These are phyloP conservation scores for Acromyrmex heyeri DNA, from an alignment of 1,140 invertebrate species.

Conservation along the genomic window DNA sequence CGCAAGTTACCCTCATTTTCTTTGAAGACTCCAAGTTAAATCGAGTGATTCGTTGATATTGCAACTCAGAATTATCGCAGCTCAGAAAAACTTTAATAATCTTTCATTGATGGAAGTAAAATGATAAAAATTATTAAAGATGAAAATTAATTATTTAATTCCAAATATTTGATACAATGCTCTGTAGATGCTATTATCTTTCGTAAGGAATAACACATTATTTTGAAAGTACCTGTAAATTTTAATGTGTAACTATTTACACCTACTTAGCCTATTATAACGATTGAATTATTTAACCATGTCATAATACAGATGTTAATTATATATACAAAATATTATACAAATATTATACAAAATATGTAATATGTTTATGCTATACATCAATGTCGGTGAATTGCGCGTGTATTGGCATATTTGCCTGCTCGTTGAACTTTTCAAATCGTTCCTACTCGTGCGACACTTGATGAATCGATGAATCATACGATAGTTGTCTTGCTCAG, in stretches of 20 bases:
- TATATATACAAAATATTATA: no score
- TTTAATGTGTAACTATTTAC: neutral
- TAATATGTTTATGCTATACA: slow-evolving; percentile 14
- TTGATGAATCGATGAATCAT: slow-evolving; percentile 67
- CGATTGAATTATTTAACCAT: neutral
- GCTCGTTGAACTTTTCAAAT: slow-evolving; percentile 66
- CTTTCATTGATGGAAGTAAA: neutral
- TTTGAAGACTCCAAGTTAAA: neutral
- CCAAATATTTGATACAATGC: neutral
- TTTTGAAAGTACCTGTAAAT: neutral
- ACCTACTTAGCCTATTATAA: neutral
- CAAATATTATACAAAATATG: slow-evolving; percentile 14
- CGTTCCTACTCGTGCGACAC: slow-evolving; percentile 53
- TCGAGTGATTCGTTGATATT: neutral
- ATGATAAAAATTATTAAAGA: neutral
- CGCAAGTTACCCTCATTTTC: neutral
- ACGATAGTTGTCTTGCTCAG: slow-evolving; percentile 56
- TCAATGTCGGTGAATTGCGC: slow-evolving; percentile 4
- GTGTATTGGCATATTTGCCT: neutral
- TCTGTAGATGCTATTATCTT: neutral
- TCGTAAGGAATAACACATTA: neutral
- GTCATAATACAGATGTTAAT: neutral
- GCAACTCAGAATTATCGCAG: neutral
- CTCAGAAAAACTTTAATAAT: neutral
- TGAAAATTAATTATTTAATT: neutral